Base-by-base conservation (phyloP, 2,888 invertebrate genomes). In the Calliopum simillimum region DNA sequence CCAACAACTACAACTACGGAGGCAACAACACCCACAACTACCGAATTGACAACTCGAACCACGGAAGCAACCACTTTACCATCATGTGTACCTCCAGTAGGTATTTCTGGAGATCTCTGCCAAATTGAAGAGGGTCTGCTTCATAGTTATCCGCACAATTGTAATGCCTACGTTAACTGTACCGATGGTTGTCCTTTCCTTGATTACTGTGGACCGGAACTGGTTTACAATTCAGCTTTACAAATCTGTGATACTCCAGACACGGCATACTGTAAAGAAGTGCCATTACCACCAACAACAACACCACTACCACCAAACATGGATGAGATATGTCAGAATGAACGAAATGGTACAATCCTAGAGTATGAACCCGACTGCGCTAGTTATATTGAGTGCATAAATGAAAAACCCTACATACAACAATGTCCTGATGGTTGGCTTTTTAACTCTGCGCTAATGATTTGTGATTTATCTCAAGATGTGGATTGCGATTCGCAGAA, bases 201-300 rank as follows among this genome's bases (percentile, higher is more conserved):
- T 64, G 74, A 71, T 1, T 80, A 76, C 55, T 80, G 80, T 44
- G 72, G 73, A 43, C 63, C 75, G 16, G 76, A 75, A 6, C 78
- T 77, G 19, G 68, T 78, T 3, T 80, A 80, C 6, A 82, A 80
- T 66, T 14, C 71, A 0, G 6, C 74, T 23, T 51, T 77, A 11
- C 72, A 76, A n/a, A 82, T 80, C 3, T 80, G 80, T 64, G 82
- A 80, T 53, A 78, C 78, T 2, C 76, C 79, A 21, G 55, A 73
- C 4, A 74, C 77, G 1, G 77, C 77, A 3, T 1, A 59, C 3
- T 80, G 80, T 19, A 12, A 67, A 1, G 75, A 75, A 8, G 2
- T 2, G 16, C 73, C 76, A 0, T 73, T 73, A 63, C 77, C 81
- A 2, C 62, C 73, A 25, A 59, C 70, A 1, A 59, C 67, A 3